Evolutionary conservation across 2,797 vertebrate genomes (phyloP).

Genomic region (Chaunax sp.): DNA sequence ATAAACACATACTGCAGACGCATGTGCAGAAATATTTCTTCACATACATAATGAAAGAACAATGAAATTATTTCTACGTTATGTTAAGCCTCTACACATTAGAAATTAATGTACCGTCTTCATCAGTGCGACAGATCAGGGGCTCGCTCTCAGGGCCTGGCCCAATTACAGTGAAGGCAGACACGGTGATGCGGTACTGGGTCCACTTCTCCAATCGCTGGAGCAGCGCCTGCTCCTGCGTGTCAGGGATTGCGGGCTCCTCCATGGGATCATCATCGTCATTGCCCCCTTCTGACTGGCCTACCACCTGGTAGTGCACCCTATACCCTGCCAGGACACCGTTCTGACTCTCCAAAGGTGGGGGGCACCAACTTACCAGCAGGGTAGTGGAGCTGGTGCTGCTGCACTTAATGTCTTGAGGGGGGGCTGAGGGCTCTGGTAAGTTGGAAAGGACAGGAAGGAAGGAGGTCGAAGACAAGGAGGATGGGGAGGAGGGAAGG

Average conservation of each 20-base stretch:
- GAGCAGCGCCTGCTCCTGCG: constrained; percentile 88
- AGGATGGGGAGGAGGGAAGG: constrained; percentile 68
- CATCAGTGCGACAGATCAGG: constrained; percentile 92
- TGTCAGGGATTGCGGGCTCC: constrained; percentile 87
- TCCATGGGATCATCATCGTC: constrained; percentile 81
- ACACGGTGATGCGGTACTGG: constrained; percentile 90
- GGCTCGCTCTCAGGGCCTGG: constrained; percentile 93
- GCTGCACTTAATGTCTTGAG: constrained; percentile 97
- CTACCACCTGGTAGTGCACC: constrained; percentile 92
- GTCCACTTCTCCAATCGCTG: constrained; percentile 97
- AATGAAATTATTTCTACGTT: not conserved
- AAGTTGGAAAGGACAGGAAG: constrained; percentile 80
- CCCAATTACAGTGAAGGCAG: constrained; percentile 91
- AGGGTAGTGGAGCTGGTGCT: constrained; percentile 96
- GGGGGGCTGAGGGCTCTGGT: constrained; percentile 98
- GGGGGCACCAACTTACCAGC: constrained; percentile 99
- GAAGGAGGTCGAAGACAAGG: constrained; percentile 68
- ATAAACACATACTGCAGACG: not conserved
- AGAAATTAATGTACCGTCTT: constrained; percentile 88
- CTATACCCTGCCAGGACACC: constrained; percentile 94
- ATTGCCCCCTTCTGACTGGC: constrained; percentile 82
- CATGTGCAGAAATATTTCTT: not conserved
- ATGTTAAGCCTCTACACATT: not conserved
- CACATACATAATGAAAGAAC: not conserved
- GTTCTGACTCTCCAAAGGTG: constrained; percentile 92